These are phyloP conservation scores for Pangasius krempfi DNA, from an alignment of 2,797 vertebrate species.

Conservation along the genomic window DNA sequence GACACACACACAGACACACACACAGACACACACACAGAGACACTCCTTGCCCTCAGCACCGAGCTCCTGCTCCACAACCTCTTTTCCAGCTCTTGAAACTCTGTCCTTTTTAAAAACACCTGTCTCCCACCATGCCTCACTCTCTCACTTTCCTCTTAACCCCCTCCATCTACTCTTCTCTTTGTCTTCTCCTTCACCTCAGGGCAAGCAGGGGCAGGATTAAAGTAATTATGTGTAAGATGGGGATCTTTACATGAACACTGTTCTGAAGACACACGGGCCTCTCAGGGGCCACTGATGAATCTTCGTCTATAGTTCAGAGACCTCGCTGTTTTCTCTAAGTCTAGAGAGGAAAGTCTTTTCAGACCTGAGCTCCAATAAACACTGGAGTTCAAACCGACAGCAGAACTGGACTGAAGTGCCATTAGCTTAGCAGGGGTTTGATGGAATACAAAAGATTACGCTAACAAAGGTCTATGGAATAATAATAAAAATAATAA, in stretches of 20 bases:
- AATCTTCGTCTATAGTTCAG: not conserved
- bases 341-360: slow-evolving; percentile 4
- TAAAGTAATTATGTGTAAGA: slow-evolving; percentile 29
- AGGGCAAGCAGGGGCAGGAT: slow-evolving; percentile 21
- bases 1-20: no score
- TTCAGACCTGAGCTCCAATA: slow-evolving; percentile 22
- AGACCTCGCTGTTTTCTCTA: not conserved
- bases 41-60: not conserved
- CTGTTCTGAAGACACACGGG: slow-evolving; percentile 38
- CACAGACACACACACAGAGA: no score
- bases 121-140: not conserved
- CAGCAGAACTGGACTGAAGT: slow-evolving; percentile 2
- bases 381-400: slow-evolving; percentile 12
- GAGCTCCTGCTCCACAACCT: not conserved
- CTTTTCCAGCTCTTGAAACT: not conserved
- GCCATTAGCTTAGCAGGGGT: no score
- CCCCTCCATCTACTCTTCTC: not conserved
- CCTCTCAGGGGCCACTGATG: not conserved
- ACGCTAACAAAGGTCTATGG: not conserved
- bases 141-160: slow-evolving; percentile 1
- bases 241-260: slow-evolving; percentile 24
- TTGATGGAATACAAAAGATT: not conserved
- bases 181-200: slow-evolving; percentile 1
- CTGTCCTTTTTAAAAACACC: not conserved
- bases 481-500: not conserved